A percentile compares a stretch with the other conserved stretches of the same genome.
Conservation (phyloP, 2,888 invertebrate species). For the Pachymerium ferrugineum region DNA sequence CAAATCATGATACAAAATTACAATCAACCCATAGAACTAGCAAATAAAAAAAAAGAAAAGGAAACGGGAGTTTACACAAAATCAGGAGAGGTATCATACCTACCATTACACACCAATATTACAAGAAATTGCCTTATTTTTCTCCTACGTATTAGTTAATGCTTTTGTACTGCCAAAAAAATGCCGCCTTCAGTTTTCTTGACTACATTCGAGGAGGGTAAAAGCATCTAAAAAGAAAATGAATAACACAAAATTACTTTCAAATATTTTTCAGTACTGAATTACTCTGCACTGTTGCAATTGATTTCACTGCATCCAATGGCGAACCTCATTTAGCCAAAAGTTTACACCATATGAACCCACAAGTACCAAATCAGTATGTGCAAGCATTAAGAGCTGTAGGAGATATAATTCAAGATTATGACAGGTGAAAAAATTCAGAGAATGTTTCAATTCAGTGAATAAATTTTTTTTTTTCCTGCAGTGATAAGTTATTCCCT, state of each 20-base stretch:
- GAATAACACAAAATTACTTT: background rate
- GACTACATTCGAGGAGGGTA: slow-evolving; percentile 56
- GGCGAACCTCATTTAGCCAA: slow-evolving; percentile 39
- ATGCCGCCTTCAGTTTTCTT: slow-evolving; percentile 51
- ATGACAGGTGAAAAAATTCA: slow-evolving; percentile 36
- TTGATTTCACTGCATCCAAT: slow-evolving; percentile 49
- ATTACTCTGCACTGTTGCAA: slow-evolving; percentile 50
- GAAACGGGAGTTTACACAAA: slow-evolving; percentile 39
- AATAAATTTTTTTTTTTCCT: background rate
- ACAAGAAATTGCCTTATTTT: slow-evolving; percentile 29
- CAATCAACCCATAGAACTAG: too few relatives aligned
- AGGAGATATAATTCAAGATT: slow-evolving; percentile 41
- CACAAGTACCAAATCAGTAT: slow-evolving; percentile 40
- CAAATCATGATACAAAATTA: slow-evolving; percentile 41
- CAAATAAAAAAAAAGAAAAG: too few relatives aligned
- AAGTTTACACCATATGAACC: slow-evolving; percentile 39
- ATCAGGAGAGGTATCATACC: too few relatives aligned
- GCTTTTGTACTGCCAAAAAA: slow-evolving; percentile 15
- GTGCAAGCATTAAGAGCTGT: slow-evolving; percentile 46
- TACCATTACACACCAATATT: background rate
- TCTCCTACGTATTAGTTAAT: too few relatives aligned
- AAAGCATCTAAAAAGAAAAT: background rate
- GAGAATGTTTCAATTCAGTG: background rate
- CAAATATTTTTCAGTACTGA: slow-evolving; percentile 42
- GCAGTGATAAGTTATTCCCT: slow-evolving; percentile 51